phyloP scores from a whole-genome alignment of 2,797 vertebrate genomes.

The Chromobotia macracanthus region DNA sequence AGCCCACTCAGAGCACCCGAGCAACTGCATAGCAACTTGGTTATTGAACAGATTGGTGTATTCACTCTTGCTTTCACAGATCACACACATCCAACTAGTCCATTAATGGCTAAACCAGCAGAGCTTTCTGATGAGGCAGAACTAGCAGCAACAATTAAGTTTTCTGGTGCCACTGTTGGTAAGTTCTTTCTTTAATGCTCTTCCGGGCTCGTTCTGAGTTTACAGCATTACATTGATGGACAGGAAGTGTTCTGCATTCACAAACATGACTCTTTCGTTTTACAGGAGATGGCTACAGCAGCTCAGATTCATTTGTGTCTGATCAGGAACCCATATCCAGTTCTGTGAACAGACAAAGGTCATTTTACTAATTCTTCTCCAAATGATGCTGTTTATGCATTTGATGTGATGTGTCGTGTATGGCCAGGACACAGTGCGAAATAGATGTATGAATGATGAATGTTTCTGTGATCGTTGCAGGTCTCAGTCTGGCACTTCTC shows the following conservation, averaged over 20 bases:
- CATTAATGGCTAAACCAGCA: slow-evolving; percentile 86
- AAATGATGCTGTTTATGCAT: background rate
- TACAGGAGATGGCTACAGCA: slow-evolving; percentile 94
- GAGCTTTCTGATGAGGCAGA: slow-evolving; percentile 92
- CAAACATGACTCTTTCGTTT: slow-evolving; percentile 36
- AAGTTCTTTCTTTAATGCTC: slow-evolving; percentile 62
- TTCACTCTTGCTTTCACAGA: slow-evolving; percentile 72
- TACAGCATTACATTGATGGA: background rate
- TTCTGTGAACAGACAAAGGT: slow-evolving; percentile 88
- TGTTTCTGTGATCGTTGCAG: slow-evolving; percentile 70
- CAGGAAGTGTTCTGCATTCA: background rate
- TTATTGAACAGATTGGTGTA: background rate
- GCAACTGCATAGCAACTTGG: background rate
- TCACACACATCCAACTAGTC: slow-evolving; percentile 92
- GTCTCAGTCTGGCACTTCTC: slow-evolving; percentile 95
- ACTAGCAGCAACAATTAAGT: slow-evolving; percentile 88
- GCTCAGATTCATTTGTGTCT: slow-evolving; percentile 95
- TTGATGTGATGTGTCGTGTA: background rate
- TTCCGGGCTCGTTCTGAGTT: background rate
- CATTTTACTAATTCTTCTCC: background rate
- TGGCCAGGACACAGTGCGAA: too few relatives aligned
- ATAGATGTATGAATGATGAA: background rate
- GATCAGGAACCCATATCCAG: slow-evolving; percentile 92
- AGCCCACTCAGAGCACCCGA: background rate
- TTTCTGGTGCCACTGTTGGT: slow-evolving; percentile 90